Conservation (phyloP, 2,888 invertebrate species). For the Orthosia incerta region DNA sequence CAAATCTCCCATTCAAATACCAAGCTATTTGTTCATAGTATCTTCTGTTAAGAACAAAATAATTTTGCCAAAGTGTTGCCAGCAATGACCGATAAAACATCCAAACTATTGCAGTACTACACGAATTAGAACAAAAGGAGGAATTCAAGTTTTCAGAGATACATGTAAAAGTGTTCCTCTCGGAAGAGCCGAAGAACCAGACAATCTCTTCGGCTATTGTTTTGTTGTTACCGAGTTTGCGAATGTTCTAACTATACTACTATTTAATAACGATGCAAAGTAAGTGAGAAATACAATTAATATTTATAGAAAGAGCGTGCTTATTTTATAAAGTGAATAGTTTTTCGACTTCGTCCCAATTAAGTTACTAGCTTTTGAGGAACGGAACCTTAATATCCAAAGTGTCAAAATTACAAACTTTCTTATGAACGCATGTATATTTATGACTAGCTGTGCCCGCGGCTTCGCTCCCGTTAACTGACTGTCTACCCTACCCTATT, state of each 20-base stretch:
- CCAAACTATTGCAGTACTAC: conserved; percentile 56
- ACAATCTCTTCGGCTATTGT: conserved; percentile 51
- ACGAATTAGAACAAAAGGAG: conserved; percentile 56
- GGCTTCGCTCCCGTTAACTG: too few species aligned
- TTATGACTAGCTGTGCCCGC: too few species aligned
- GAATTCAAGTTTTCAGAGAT: conserved; percentile 55
- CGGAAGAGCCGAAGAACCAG: conserved; percentile 24
- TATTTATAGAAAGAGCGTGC: neutral
- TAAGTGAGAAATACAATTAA: conserved; percentile 11
- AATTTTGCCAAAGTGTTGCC: conserved; percentile 39
- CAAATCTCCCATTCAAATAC: conserved; percentile 51
- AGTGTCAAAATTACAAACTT: too few species aligned
- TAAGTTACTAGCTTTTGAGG: too few species aligned
- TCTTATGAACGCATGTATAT: too few species aligned
- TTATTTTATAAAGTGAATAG: neutral
- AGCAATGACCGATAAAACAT: conserved; percentile 55
- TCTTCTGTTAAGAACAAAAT: conserved; percentile 46
- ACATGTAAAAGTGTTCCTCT: conserved; percentile 52
- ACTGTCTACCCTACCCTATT: too few species aligned
- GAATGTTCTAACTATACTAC: conserved; percentile 26
- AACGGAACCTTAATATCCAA: too few species aligned
- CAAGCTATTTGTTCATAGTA: conserved; percentile 41
- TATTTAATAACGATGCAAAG: conserved; percentile 34
- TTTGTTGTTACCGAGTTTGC: conserved; percentile 48
- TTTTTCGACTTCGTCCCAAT: neutral